Conservation (phyloP, 92 coral and sea anemone genomes). For the Phenganax stokvisi region DNA sequence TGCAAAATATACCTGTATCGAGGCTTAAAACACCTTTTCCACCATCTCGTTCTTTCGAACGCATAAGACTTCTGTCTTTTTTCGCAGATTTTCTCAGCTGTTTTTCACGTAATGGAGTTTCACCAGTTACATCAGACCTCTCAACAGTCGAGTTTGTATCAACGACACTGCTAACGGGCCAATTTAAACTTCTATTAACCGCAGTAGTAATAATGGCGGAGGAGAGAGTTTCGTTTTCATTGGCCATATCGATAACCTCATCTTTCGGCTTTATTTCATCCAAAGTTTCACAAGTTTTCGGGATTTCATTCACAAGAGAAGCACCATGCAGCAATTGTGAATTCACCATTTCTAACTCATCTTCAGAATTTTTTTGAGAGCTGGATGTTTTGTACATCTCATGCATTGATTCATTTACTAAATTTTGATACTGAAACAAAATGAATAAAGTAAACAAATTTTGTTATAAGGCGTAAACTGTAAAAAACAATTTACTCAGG, state of each 20-base stretch:
- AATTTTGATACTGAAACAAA: conserved; percentile 57
- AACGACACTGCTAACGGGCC: background rate
- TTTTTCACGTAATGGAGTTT: background rate
- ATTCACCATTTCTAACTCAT: conserved; percentile 13
- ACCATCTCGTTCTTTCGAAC: background rate
- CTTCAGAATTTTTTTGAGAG: conserved; percentile 43
- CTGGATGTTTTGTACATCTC: conserved; percentile 65
- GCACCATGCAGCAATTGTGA: background rate
- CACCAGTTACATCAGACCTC: background rate
- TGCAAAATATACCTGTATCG: background rate
- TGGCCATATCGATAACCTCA: background rate
- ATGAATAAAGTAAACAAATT: background rate
- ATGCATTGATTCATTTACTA: conserved; percentile 88
- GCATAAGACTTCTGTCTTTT: background rate
- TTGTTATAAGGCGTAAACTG: background rate
- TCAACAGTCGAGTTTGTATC: too few species aligned
- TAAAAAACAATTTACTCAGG: background rate
- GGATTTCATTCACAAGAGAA: background rate
- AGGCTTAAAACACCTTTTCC: background rate
- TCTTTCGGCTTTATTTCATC: background rate
- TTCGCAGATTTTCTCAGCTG: background rate
- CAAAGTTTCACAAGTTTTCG: background rate
- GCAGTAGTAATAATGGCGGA: background rate
- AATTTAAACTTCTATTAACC: background rate
- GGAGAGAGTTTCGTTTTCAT: background rate